phyloP scores from a whole-genome alignment of 2,888 invertebrate species.

The Hyposoter didymator region DNA sequence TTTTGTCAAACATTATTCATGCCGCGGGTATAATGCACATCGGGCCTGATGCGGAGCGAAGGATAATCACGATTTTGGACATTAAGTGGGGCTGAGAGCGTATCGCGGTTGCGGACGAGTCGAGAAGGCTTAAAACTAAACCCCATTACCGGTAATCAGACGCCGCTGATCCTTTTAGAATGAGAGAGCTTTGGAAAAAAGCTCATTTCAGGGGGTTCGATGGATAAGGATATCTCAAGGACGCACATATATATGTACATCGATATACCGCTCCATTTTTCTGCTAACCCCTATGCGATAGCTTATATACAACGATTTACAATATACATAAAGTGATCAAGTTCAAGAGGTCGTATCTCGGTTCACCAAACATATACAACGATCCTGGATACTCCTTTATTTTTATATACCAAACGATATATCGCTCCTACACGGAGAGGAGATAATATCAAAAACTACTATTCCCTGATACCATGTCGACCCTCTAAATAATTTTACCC shows the following conservation, averaged over 20 bases:
- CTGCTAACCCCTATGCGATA: conserved; percentile 11
- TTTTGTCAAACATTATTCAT: not conserved
- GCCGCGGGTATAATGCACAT: conserved; percentile 8
- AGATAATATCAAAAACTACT: no score
- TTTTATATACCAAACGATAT: not conserved
- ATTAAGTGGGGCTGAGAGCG: conserved; percentile 41
- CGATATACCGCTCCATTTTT: conserved; percentile 66
- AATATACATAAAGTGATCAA: not conserved
- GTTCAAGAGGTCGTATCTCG: conserved; percentile 2
- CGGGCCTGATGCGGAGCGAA: conserved; percentile 6
- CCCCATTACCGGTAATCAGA: conserved; percentile 78
- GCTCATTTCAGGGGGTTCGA: conserved; percentile 31
- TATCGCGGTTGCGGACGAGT: conserved; percentile 44
- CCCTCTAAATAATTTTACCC: no score
- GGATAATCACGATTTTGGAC: conserved; percentile 34
- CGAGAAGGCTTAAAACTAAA: conserved; percentile 75
- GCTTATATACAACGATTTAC: conserved; percentile 1
- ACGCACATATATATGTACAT: conserved; percentile 40
- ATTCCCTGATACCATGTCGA: no score
- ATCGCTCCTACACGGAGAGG: not conserved
- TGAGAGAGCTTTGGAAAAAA: conserved; percentile 65
- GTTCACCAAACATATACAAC: not conserved
- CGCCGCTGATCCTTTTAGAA: conserved; percentile 75
- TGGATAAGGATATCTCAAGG: conserved; percentile 57
- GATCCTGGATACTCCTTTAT: not conserved